These are phyloP conservation scores for Bombyx mori DNA, from an alignment of 1,140 invertebrate species.

Conservation along the genomic window ASM3026992v2 NC_085124.1:13328501-13329000, in stretches of 20 bases:
- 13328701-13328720: background rate
- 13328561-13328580: background rate
- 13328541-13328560: background rate
- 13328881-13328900: conserved; percentile 44
- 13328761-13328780: too few relatives aligned
- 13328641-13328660: too few relatives aligned
- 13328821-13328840: conserved; percentile 53
- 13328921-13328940: conserved; percentile 50
- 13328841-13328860: conserved; percentile 53
- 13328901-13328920: conserved; percentile 49
- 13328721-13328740: background rate
- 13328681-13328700: background rate
- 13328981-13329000: too few relatives aligned
- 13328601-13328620: too few relatives aligned
- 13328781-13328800: too few relatives aligned
- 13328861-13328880: conserved; percentile 33
- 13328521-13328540: background rate
- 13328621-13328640: too few relatives aligned
- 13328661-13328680: conserved; percentile 1
- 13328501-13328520: background rate
- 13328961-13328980: too few relatives aligned
- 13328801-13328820: conserved; percentile 21
- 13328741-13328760: background rate
- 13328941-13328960: too few relatives aligned
- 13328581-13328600: too few relatives aligned